Base-by-base conservation (phyloP, 2,113 vertebrate species). In the Chamaea fasciata region DNA sequence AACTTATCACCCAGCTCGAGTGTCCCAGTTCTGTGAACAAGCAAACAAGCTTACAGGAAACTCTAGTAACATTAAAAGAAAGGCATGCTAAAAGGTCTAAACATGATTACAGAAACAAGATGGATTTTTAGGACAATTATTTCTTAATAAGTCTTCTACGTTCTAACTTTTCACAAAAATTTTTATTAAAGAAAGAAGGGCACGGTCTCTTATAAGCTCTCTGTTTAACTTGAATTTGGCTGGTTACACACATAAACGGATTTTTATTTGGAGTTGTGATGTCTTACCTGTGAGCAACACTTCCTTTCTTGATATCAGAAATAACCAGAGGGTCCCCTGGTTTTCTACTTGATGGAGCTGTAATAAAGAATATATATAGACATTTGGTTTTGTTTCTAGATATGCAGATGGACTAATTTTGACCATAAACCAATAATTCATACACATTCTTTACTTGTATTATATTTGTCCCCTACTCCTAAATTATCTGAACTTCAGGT, bases 291-390 rank as follows among this genome's bases (percentile, higher is more conserved):
- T 99, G 99, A 41, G 99, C 99, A 30, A 99, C 99, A 50, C 99
- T 99, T 96, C 99, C 99, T 95, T 99, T 99, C 97, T 99, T 99
- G 97, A 99, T 99, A 98, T 99, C 99, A 30, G 99, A 99, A 97
- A 99, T 99, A 98, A 99, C 99, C 80, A 99, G 98, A 59, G 99
- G 98, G 68, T 99, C 99, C 15, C 99, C 99, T 44, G 98, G 98
- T 93, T 99, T 99, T 97, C 99, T 98, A 73, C 99, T 99, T 92
- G 99, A 99, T 35, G 99, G 99, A 96, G 99, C 99, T 99, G 98
- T 47, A 97, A 97, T 33, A 94, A 93, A 35, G 52, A 87, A 97
- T 52, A 96, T 13, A 95, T 18, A 95, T 17, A 83, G 70, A 11
- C n/a, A 64, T 30, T 42, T 69, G 23, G 0, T 50, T 91, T 82